Evolutionary conservation across 1,140 invertebrate genomes (phyloP).

Genomic region (Aphelinus atriplicis): DNA sequence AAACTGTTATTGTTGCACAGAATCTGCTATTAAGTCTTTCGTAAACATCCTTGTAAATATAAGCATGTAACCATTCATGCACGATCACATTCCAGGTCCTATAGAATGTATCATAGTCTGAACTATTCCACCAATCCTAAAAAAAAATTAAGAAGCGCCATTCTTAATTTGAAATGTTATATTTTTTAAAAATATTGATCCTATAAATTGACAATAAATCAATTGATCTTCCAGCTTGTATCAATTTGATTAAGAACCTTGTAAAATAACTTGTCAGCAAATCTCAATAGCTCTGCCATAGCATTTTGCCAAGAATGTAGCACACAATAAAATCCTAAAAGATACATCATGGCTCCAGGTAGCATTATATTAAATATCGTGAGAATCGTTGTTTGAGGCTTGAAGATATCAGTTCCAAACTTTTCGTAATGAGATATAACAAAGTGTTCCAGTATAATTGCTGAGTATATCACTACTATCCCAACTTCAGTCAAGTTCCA

Average conservation of each 20-base stretch:
- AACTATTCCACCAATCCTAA: conserved; percentile 95
- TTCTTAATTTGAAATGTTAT: no score
- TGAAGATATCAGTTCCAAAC: conserved; percentile 74
- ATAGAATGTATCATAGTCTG: conserved; percentile 83
- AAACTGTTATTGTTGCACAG: conserved; percentile 69
- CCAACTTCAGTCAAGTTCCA: conserved; percentile 79
- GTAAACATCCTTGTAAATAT: conserved; percentile 89
- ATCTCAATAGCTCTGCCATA: conserved; percentile 85
- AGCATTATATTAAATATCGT: conserved; percentile 79
- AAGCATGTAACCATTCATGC: conserved; percentile 93
- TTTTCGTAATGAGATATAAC: conserved; percentile 76
- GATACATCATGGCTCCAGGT: conserved; percentile 77
- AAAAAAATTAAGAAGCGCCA: conserved; percentile 43
- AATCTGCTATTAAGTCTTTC: conserved; percentile 68
- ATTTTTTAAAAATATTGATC: no score
- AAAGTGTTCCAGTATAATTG: conserved; percentile 82
- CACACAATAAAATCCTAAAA: conserved; percentile 85
- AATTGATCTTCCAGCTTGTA: background rate
- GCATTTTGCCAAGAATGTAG: conserved; percentile 91
- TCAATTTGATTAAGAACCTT: conserved; percentile 64
- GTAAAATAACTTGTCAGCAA: conserved; percentile 88
- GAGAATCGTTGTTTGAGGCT: conserved; percentile 69
- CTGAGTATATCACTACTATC: conserved; percentile 80
- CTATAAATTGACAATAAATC: background rate
- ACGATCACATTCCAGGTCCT: conserved; percentile 95